Base-by-base conservation (phyloP, 2,113 vertebrate species). In the Dicentrarchus labrax region DNA sequence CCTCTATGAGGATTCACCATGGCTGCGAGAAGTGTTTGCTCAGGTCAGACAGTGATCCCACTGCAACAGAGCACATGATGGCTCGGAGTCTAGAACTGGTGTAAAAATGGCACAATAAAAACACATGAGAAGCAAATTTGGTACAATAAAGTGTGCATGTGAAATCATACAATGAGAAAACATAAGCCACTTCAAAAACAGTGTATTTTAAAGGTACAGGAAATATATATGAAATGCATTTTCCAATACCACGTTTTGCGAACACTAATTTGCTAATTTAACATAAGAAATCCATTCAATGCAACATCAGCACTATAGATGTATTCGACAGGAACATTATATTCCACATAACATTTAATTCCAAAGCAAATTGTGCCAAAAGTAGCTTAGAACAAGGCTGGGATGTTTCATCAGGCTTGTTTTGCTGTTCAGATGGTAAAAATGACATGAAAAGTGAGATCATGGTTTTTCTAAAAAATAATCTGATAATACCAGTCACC, bases 1-100 rank as follows among this genome's bases (percentile, higher is more conserved):
- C 8, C 97, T 98, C 82, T 98, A 99, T 77, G 96, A 97, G 72
- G 97, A 99, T 79, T 98, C 97, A 0, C 86, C 94, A 0, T 99
- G 98, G 98, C 96, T 99, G 17, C 95, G 96, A 67, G 96, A 96
- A 38, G 94, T 97, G 67, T 98, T 98, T 61, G 94, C 94, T 2
- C 96, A 93, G 1, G 90, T 93, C 80, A 94, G 92, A 0, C 95
- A 96, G 83, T 98, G 86, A 91, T 13, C 2, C 54, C 68, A 1
- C 24, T 17, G 22, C 80, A 39, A 7, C n/a, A 56, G 54, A 22
- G n/a, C 12, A 10, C 38, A 22, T 9, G n/a, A 57, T 39, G 13
- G n/a, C 43, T 3, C 66, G 72, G 53, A 64, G 45, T 12, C 62
- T 8, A 53, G 45, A 54, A 5, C 16, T 0, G 16, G n/a, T 21